Percentiles rank a stretch among this genome's conserved stretches.
phyloP scores from a whole-genome alignment of 2,113 vertebrate genomes.

The Sander vitreus region DNA sequence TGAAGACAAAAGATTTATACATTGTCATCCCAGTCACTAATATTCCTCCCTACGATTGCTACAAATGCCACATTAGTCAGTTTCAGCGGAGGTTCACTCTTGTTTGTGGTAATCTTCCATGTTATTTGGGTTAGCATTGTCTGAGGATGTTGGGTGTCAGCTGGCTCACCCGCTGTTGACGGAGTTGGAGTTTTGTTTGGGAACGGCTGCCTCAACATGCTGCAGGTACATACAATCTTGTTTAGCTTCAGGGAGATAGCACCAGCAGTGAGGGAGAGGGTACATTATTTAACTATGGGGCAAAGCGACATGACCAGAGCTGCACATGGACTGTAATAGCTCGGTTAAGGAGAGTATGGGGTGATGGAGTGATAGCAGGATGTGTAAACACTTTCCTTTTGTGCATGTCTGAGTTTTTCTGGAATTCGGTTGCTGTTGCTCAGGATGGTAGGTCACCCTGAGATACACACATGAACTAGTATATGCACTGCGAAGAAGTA shows the following conservation, averaged over 20 bases:
- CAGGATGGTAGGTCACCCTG: not conserved
- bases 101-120: conserved; percentile 20
- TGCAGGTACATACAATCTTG: conserved; percentile 76
- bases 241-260: conserved; percentile 65
- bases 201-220: conserved; percentile 45
- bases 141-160: conserved; percentile 43
- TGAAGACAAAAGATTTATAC: not conserved
- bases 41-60: no score
- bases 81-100: conserved; percentile 6
- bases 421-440: not conserved
- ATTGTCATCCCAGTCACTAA: not conserved
- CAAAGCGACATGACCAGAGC: conserved; percentile 41
- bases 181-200: conserved; percentile 62
- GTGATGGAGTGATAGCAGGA: conserved; percentile 27
- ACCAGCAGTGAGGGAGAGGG: conserved; percentile 5
- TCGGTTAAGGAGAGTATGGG: not conserved
- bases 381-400: conserved; percentile 36
- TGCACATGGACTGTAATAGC: not conserved
- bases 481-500: not conserved
- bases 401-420: conserved; percentile 23
- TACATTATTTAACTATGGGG: conserved; percentile 4
- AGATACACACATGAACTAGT: conserved; percentile 1
- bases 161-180: conserved; percentile 57
- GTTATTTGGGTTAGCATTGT: conserved; percentile 71
- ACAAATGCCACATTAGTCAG: not conserved